These are phyloP conservation scores for Hymenochirus boettgeri DNA, from an alignment of 2,113 vertebrate species.

Conservation along the genomic window DNA sequence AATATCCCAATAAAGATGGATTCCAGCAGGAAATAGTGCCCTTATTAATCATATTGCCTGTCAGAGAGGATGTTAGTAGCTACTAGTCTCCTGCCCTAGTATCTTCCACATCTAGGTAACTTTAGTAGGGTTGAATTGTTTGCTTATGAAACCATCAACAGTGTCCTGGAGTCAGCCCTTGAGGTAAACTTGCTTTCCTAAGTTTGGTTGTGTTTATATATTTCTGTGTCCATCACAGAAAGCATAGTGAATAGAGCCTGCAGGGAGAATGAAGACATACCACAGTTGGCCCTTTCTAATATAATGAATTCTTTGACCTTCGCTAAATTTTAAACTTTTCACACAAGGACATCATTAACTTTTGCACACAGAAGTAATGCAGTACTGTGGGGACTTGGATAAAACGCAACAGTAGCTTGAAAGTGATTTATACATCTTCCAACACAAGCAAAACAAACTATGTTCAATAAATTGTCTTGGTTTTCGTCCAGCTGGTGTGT, in stretches of 20 bases:
- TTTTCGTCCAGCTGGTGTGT: no score
- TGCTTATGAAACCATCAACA: conserved; percentile 46
- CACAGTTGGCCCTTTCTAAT: neutral
- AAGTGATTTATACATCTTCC: no score
- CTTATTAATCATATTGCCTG: conserved; percentile 52
- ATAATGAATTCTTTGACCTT: neutral
- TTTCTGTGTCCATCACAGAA: conserved; percentile 22
- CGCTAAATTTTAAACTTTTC: neutral
- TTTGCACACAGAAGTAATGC: no score
- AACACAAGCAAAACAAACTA: no score
- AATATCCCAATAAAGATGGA: conserved; percentile 49
- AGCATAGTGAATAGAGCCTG: conserved; percentile 8
- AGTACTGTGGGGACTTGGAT: no score
- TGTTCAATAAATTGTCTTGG: no score
- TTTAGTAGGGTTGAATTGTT: conserved; percentile 47
- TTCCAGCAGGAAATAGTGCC: conserved; percentile 41
- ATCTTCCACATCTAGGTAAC: conserved; percentile 30
- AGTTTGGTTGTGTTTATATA: conserved; percentile 39
- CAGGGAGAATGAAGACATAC: conserved; percentile 3
- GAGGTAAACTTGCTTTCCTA: conserved; percentile 19
- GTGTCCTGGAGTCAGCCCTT: conserved; percentile 30
- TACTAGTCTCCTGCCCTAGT: conserved; percentile 2
- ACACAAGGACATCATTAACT: neutral
- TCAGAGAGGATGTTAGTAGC: conserved; percentile 22
- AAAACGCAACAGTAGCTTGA: no score